Evolutionary conservation across 2,113 vertebrate genomes (phyloP).

Genomic region (Myotis davidii): DNA sequence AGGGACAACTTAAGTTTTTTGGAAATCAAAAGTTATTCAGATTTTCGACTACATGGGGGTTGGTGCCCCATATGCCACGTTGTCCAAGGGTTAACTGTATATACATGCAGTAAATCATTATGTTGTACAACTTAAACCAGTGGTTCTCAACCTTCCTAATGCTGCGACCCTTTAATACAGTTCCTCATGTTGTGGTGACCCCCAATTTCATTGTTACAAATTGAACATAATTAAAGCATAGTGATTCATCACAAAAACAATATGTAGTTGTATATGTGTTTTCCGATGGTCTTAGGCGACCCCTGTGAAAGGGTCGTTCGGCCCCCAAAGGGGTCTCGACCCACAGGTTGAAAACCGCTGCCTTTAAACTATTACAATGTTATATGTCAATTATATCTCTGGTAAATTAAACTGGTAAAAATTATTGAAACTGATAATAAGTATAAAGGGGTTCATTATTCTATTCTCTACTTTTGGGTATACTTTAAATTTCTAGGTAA

Average conservation of each 20-base stretch:
- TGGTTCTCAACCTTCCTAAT: too few relatives aligned
- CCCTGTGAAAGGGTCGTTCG: too few relatives aligned
- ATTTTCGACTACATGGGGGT: background rate
- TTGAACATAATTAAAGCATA: too few relatives aligned
- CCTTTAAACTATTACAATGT: background rate
- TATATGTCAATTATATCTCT: background rate
- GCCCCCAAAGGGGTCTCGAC: too few relatives aligned
- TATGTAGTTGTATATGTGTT: too few relatives aligned
- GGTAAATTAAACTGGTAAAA: background rate
- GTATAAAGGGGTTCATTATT: background rate
- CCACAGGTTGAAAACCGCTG: too few relatives aligned
- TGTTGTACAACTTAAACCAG: background rate
- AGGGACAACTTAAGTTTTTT: background rate
- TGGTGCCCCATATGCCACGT: background rate
- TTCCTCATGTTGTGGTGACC: too few relatives aligned
- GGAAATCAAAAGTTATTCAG: background rate
- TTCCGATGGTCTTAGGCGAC: too few relatives aligned
- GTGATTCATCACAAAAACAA: too few relatives aligned
- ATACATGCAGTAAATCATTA: background rate
- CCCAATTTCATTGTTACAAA: too few relatives aligned
- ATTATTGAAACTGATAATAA: background rate
- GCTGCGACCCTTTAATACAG: too few relatives aligned
- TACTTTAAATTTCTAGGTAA: conserved; percentile 25
- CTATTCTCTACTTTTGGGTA: background rate
- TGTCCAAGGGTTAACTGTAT: background rate